Evolutionary conservation across 2,113 vertebrate genomes (phyloP).

Genomic region (Bubo blakistoni): DNA sequence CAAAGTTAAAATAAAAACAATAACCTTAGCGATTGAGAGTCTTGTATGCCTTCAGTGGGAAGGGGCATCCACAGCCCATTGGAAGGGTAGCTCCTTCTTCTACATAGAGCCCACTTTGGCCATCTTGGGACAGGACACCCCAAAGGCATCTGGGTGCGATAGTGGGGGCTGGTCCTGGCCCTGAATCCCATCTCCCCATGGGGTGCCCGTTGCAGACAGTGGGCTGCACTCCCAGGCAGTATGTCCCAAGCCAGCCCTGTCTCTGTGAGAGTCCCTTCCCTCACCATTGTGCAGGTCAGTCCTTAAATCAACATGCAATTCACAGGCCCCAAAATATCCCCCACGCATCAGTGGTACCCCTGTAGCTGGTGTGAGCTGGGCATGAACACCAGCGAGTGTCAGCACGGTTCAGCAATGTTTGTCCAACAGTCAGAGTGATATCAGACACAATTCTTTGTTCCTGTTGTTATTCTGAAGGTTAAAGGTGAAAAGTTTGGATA

Average conservation of each 20-base stretch:
- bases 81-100: neutral
- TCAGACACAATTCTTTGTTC: neutral
- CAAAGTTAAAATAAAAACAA: neutral
- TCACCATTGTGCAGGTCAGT: neutral
- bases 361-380: neutral
- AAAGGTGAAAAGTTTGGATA: neutral
- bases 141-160: neutral
- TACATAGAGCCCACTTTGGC: neutral
- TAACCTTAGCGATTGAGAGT: neutral
- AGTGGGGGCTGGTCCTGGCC: neutral
- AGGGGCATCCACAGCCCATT: neutral
- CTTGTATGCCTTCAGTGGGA: neutral
- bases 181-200: neutral
- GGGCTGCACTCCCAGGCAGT: neutral
- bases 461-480: neutral
- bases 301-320: neutral
- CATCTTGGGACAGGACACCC: neutral
- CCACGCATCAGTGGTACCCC: no score
- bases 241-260: neutral
- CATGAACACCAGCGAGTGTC: rapidly evolving
- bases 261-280: neutral
- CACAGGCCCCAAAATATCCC: neutral
- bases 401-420: neutral
- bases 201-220: rapidly evolving
- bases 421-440: neutral